A percentile compares a stretch with the other conserved stretches of the same genome.
Conservation (phyloP, 2,888 invertebrate species). For the Agrenia bidenticulata region DNA sequence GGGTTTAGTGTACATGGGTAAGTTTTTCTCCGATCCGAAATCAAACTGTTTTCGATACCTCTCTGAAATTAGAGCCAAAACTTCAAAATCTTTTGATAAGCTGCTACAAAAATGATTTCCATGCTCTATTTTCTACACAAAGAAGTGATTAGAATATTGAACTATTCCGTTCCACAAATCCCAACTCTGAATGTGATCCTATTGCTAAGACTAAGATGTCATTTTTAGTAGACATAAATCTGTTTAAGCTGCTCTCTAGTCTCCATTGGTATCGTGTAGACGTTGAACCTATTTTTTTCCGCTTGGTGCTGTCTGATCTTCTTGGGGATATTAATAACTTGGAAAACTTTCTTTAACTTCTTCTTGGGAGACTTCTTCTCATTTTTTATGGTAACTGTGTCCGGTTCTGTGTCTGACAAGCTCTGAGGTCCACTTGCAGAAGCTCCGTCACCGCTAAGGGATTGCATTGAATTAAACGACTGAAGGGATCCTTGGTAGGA, state of each 20-base stretch:
- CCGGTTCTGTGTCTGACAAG: constrained; percentile 22
- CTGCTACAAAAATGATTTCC: too few species aligned
- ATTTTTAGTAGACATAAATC: constrained; percentile 51
- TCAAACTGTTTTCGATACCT: too few species aligned
- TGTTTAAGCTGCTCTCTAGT: constrained; percentile 51
- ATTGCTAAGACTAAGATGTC: too few species aligned
- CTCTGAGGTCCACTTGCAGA: constrained; percentile 11
- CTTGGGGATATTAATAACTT: constrained; percentile 47
- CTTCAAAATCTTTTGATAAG: too few species aligned
- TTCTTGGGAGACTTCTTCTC: constrained; percentile 26
- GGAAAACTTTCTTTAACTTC: constrained; percentile 36
- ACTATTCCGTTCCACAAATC: too few species aligned
- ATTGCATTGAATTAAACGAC: constrained; percentile 23
- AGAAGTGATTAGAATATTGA: too few species aligned
- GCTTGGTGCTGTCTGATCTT: constrained; percentile 43
- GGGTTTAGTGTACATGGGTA: too few species aligned
- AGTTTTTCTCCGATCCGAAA: too few species aligned
- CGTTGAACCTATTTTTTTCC: constrained; percentile 49
- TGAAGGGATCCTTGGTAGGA: constrained; percentile 29
- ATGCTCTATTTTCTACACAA: too few species aligned
- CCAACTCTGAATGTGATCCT: too few species aligned
- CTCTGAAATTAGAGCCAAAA: too few species aligned
- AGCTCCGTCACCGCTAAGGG: constrained; percentile 11
- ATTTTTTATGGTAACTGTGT: constrained; percentile 12
- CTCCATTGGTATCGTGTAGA: constrained; percentile 49